Evolutionary conservation across 2,888 invertebrate genomes (phyloP), one percentile per base, ranked within the genome.

Genomic region (Zhengitettix transpicula): DNA sequence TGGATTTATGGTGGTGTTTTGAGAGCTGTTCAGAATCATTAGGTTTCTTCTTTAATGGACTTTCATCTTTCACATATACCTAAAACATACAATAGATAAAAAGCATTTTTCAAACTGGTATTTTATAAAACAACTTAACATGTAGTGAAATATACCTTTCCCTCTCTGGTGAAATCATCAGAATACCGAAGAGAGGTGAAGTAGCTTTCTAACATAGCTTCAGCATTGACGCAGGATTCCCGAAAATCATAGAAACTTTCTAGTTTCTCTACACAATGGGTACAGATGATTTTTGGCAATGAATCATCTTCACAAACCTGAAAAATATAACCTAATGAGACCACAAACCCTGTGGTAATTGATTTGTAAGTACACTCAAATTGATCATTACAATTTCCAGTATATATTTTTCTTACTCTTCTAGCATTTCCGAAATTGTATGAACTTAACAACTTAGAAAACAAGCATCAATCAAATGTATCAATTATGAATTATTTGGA

Each of bases 291-390:
- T 74, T 85, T 85, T 54, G 85, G 85, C 63, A 85, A 71, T 42
- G 81, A 81, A 71, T 85, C 85, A 66, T 81, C 80, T 69, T 84
- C 83, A 64, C 79, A 77, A 14, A 85, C 78, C 83, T 84, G 65
- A 59, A 69, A 73, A 47, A 47, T 47, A 47, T 8, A 47, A 12
- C 47, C n/a, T 14, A n/a, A 47, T 47, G 9, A 47, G 28, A 28
- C 3, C 28, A 28, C 28, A 28, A 7, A 28, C 7, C 7, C 28
- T 28, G 28, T 28, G 28, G 28, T 28, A 28, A 28, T 28, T 28
- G 7, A 28, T 28, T 28, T 28, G 7, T 28, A 28, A 28, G 28
- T 28, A 28, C 28, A 28, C 7, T 28, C 28, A 28, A 28, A 28
- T 28, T 2, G 28, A 7, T n/a, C n/a, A n/a, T n/a, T n/a, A n/a